Conservation (phyloP, 2,113 vertebrate species). For the Lamprotornis superbus region DNA sequence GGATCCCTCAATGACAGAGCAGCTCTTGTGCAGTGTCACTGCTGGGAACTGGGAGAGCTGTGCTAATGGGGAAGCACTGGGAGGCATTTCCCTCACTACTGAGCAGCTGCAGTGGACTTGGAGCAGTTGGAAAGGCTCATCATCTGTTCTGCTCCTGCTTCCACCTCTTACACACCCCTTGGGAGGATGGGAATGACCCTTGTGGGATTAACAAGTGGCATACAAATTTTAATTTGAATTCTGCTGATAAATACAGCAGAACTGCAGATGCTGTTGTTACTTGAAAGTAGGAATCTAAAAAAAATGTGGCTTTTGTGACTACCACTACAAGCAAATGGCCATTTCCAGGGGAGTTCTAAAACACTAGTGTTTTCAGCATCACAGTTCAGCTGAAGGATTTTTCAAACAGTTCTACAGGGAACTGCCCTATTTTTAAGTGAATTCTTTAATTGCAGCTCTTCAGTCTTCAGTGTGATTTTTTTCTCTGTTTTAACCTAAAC, state of each 20-base stretch:
- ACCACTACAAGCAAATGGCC: not conserved
- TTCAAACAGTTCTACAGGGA: not conserved
- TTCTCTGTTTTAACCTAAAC: not conserved
- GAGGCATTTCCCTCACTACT: not conserved
- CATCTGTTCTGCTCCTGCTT: not conserved
- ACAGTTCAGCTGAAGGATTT: not conserved
- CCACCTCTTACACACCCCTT: not conserved
- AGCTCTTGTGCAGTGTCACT: not conserved
- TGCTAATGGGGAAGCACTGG: not conserved
- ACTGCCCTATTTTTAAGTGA: not conserved
- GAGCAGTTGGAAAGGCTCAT: not conserved
- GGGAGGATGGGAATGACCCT: not conserved
- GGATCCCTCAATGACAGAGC: not conserved
- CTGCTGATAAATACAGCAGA: not conserved
- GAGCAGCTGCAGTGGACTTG: not conserved
- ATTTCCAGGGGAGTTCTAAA: not conserved
- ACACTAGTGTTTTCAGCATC: not conserved
- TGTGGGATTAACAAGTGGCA: not conserved
- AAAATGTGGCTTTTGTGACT: not conserved
- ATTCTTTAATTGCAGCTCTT: not conserved
- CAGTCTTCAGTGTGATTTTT: not conserved
- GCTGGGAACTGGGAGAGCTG: not conserved
- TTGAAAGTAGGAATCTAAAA: not conserved
- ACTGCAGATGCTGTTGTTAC: accelerated
- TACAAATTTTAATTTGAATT: not conserved